Conservation (phyloP, 1,140 invertebrate genomes). For the Caenorhabditis remanei region DNA sequence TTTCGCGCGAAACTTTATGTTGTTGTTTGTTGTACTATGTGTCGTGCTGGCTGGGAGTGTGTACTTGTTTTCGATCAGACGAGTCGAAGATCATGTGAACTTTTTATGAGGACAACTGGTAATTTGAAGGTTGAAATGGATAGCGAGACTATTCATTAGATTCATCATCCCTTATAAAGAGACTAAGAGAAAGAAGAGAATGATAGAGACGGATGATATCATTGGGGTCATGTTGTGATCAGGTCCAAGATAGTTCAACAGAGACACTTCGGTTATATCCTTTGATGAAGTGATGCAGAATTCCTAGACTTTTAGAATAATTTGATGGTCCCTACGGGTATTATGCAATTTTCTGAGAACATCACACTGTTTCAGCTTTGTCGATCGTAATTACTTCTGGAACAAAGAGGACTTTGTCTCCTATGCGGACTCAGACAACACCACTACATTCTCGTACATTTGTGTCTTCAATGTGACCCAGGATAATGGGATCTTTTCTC, state of each 20-base stretch:
- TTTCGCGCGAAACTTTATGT: conserved; percentile 4
- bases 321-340: too few relatives aligned
- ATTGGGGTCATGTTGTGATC: too few relatives aligned
- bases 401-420: not conserved
- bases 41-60: not conserved
- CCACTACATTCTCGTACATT: not conserved
- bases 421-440: conserved; percentile 9
- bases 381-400: conserved; percentile 41
- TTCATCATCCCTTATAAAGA: too few relatives aligned
- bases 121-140: too few relatives aligned
- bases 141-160: too few relatives aligned
- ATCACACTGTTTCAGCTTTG: conserved; percentile 24
- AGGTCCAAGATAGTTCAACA: too few relatives aligned
- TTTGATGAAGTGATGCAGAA: too few relatives aligned
- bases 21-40: conserved; percentile 42
- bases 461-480: conserved; percentile 5
- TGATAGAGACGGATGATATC: too few relatives aligned
- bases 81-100: not conserved
- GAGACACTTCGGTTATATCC: not conserved
- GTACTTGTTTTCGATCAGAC: not conserved
- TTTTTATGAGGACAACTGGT: not conserved
- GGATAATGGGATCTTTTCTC: conserved; percentile 3
- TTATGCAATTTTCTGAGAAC: too few relatives aligned
- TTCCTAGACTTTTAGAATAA: too few relatives aligned
- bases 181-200: too few relatives aligned